Base-by-base conservation (phyloP, 2,797 vertebrate species). In the Cyprinodon diabolis region DNA sequence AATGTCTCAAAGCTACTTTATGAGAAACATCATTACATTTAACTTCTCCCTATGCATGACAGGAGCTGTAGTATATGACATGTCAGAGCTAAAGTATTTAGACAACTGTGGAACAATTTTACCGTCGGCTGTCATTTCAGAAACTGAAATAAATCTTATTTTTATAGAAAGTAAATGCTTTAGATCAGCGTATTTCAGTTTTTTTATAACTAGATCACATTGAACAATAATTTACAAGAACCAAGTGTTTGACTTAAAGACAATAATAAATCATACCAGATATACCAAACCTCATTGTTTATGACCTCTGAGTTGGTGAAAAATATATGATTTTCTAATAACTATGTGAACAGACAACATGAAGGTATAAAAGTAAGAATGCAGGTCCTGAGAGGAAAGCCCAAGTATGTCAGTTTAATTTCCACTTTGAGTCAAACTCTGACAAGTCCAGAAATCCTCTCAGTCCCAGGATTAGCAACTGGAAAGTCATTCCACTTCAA, bases 391-490 rank as follows among this genome's bases (percentile, higher is more conserved):
- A 8, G 4, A 40, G 60, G 60, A 40, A 58, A 35, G 60, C 19
- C 19, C 0, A 68, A 71, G 51, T 81, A 90, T 45, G 76, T 84
- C 82, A 86, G 35, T 68, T 72, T 52, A 55, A 81, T 71, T 83
- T 82, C 66, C 69, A 68, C 76, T 73, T 77, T 80, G 51, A 63
- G 19, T 65, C 25, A 45, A 48, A 37, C 45, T 74, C 77, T 72
- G 77, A 83, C 75, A 66, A 52, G 72, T 77, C 74, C 55, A 83
- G 84, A 87, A 89, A 89, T 90, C 82, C 70, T 77, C 68, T 60
- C n/a, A 12, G 75, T 76, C 73, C 52, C 6, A 11, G n/a, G 66
- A 51, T 65, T 55, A 74, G 66, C 87, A 88, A 86, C 86, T 92
- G 91, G 78, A 69, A 83, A 88, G 88, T 72, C 71, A 54, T 45